Percentiles rank a stretch among this genome's conserved stretches.
Conservation (phyloP, 2,888 invertebrate genomes). For the Napeogenes inachia region DNA sequence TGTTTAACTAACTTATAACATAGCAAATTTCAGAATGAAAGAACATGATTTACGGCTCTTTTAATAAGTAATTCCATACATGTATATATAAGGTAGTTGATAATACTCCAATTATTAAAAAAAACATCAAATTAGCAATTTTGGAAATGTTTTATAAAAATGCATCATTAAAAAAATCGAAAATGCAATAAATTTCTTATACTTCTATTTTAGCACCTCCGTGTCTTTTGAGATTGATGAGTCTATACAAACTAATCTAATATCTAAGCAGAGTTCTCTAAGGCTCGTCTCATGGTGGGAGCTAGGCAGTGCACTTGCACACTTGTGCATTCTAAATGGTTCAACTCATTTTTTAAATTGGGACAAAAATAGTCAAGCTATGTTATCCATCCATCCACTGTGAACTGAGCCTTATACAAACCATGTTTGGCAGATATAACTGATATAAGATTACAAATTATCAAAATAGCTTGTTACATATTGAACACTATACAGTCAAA, state of each 20-base stretch:
- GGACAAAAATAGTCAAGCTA: too few species aligned
- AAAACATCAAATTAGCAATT: slow-evolving; percentile 15
- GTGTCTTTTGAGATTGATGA: slow-evolving; percentile 50
- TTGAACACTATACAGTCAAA: background rate
- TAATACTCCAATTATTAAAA: slow-evolving; percentile 12
- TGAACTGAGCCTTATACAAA: too few species aligned
- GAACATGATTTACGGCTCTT: too few species aligned
- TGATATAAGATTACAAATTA: too few species aligned
- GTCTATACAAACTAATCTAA: slow-evolving; percentile 52
- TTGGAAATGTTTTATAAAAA: slow-evolving; percentile 33
- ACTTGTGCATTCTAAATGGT: too few species aligned
- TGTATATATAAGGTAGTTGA: background rate
- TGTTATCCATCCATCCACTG: too few species aligned
- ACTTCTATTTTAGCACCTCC: slow-evolving; percentile 54
- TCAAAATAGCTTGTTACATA: too few species aligned
- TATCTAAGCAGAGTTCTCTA: slow-evolving; percentile 37
- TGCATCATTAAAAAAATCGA: slow-evolving; percentile 32
- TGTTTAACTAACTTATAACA: too few species aligned
- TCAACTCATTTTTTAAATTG: too few species aligned
- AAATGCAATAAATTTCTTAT: slow-evolving; percentile 37
- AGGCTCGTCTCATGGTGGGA: slow-evolving; percentile 25
- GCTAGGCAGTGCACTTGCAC: too few species aligned
- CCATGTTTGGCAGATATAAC: too few species aligned
- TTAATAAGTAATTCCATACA: background rate
- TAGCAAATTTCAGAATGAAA: too few species aligned